Evolutionary conservation across 2,113 vertebrate genomes (phyloP), one percentile per base, ranked within the genome.

Genomic region (Microcebus tavaratra): DNA sequence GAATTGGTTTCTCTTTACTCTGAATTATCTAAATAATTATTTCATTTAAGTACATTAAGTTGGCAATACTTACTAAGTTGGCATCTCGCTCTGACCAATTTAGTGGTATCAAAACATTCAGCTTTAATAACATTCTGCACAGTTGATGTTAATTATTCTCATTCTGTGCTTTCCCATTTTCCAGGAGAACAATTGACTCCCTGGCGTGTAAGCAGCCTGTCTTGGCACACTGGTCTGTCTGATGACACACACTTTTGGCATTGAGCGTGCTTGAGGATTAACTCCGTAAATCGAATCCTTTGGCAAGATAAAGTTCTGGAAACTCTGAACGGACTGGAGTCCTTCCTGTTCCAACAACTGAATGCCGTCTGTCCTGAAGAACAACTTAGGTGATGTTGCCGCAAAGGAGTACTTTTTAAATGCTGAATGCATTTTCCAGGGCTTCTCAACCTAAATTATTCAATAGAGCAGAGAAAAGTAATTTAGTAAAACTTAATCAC

Each of bases 171-270:
- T 39, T 53, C 15, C 59, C 4, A 13, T 65, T 61, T 75, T 75
- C 57, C 29, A 2, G 61, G 53, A 61, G 42, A n/a, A 48, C 3
- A 8, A 2, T 27, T n/a, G 6, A 2, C 29, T 57, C 6, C 6
- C 12, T 45, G 27, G 6, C 13, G 7, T 6, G 3, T 5, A 15
- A 5, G 8, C 14, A 13, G 76, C 14, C 29, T 25, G 6, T 8
- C 27, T 31, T 4, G 72, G 17, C 27, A 5, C 21, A 20, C 6
- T 8, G 23, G 4, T 7, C 13, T 45, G 45, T 72, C 59, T 9
- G 20, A 23, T 12, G 12, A 5, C 3, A 10, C 4, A 17, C 45
- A 3, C 4, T 61, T 18, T 5, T 23, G 57, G 29, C 27, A 6
- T 5, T 3, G 14, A 39, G 39, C 0, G 18, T 5, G 6, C 42